Conservation (phyloP, 2,797 vertebrate species). For the Gadopsis marmoratus region DNA sequence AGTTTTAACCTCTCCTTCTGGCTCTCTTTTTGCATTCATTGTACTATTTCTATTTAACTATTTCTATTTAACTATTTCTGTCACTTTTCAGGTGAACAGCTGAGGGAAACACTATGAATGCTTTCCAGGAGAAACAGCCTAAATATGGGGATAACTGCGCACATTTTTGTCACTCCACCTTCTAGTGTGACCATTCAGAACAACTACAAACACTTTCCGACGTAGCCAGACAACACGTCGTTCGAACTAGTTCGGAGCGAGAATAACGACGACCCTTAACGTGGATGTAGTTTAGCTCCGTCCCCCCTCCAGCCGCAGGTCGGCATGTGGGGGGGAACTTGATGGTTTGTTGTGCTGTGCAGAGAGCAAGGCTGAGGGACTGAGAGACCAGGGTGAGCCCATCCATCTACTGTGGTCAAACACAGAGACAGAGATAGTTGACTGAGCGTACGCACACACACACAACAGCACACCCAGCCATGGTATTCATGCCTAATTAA, state of each 20-base stretch:
- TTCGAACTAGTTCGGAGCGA: background rate
- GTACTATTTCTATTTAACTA: too few species aligned
- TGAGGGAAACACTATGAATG: background rate
- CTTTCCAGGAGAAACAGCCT: too few species aligned
- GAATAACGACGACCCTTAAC: conserved; percentile 7
- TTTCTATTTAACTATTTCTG: background rate
- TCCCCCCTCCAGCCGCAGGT: conserved; percentile 16
- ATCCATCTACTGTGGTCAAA: conserved; percentile 56
- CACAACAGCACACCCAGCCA: conserved; percentile 7
- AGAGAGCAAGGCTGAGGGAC: conserved; percentile 27
- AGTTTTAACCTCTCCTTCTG: background rate
- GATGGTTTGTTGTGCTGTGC: conserved; percentile 45
- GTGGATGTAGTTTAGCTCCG: conserved; percentile 21
- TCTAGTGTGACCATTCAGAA: background rate
- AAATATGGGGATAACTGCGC: background rate
- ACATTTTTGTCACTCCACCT: background rate
- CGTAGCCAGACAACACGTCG: background rate
- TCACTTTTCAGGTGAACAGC: background rate
- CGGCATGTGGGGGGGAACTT: conserved; percentile 32
- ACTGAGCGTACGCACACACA: conserved; percentile 22
- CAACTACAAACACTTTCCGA: background rate
- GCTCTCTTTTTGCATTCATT: background rate
- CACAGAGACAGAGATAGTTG: conserved; percentile 37
- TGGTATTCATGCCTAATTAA: conserved; percentile 67
- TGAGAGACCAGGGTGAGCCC: conserved; percentile 24